Base-by-base conservation (phyloP, 2,113 vertebrate genomes). In the Lophius piscatorius region DNA sequence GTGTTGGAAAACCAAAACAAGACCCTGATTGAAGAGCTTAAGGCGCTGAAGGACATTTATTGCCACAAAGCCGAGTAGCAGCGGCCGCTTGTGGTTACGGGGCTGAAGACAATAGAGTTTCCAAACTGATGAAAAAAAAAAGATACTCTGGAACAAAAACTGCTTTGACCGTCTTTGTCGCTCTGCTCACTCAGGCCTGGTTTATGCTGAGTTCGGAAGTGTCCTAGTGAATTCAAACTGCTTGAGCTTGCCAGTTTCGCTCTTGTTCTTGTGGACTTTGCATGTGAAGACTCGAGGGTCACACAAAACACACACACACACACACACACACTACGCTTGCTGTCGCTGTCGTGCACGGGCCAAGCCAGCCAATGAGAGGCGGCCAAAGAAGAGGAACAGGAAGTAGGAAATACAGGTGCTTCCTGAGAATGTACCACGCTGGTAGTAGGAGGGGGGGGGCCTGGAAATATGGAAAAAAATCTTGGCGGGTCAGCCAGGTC, bases 1-100 rank as follows among this genome's bases (percentile, higher is more conserved):
- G 96, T 98, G 81, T 87, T 98, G 92, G 96, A 98, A 89, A 98
- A 98, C 90, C 96, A 98, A 92, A 98, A 98, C 94, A 98, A 98
- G 94, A 98, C 96, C 81, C 94, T 98, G 85, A 98, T 98, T 88
- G 96, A 98, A 91, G 96, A 98, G 93, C 94, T 98, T 81, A 98
- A 96, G 91, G 94, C 95, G 58, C 94, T 98, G 82, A 97, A 97
- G 92, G 95, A 98, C 92, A 94, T 98, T 90, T 98, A 98, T 87
- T 98, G 96, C 92, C 95, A 98, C 92, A 98, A 98, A 90, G 87
- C 90, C 65, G 95, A 98, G 80, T 97, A 94, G 93, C 76, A 74
- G 88, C 81, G 12, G 47, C 70, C 2, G 81, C 78, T 85, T 78
- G 91, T 82, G 91, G 64, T 44, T 45, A 40, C 20, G 74, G 79